A percentile compares a stretch with the other conserved stretches of the same genome.
phyloP scores from a whole-genome alignment of 2,888 invertebrate genomes.

The Ichneumoninae sp. region DNA sequence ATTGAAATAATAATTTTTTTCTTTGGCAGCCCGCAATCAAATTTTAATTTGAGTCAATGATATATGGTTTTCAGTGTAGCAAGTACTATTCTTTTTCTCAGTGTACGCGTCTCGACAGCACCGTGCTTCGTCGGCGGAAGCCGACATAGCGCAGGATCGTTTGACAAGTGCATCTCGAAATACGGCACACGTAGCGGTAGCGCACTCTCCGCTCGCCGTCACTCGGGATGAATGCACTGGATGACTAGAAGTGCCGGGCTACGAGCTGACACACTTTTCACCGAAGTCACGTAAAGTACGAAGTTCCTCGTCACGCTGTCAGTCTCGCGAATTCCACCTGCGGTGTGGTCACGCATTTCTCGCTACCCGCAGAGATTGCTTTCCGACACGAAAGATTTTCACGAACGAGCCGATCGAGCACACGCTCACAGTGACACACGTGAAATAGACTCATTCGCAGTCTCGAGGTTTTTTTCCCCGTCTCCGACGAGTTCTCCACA shows the following conservation, averaged over 20 bases:
- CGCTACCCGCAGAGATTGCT: constrained; percentile 3
- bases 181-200: constrained; percentile 65
- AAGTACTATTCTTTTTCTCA: too few species aligned
- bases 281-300: constrained; percentile 68
- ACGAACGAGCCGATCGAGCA: neutral
- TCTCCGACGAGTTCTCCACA: neutral
- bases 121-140: constrained; percentile 57
- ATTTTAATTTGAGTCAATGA: too few species aligned
- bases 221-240: constrained; percentile 50
- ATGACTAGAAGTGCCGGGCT: constrained; percentile 61
- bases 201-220: constrained; percentile 41
- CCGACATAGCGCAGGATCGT: constrained; percentile 45
- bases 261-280: constrained; percentile 57
- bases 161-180: constrained; percentile 70
- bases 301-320: constrained; percentile 39
- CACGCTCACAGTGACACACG: neutral
- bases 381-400: constrained; percentile 2
- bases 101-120: constrained; percentile 32
- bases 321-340: constrained; percentile 35
- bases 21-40: too few species aligned
- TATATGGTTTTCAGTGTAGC: too few species aligned
- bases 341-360: constrained; percentile 47
- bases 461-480: neutral
- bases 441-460: neutral
- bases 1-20: too few species aligned